Percentiles rank a stretch among this genome's conserved stretches.
Conservation (phyloP, 2,888 invertebrate species). For the Melangyna quadrimaculata region DNA sequence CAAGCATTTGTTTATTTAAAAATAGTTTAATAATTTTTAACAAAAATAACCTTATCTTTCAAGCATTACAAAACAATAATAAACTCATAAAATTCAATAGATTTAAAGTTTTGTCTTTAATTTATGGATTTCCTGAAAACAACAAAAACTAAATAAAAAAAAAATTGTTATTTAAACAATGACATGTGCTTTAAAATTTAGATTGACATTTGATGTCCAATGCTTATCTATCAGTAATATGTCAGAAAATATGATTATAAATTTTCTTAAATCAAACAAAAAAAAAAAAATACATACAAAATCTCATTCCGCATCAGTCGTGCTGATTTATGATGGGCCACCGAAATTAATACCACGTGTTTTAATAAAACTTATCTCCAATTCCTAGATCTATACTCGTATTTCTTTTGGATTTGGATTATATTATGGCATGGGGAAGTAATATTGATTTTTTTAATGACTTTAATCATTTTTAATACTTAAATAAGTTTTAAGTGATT, state of each 20-base stretch:
- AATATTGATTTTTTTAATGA: conserved; percentile 9
- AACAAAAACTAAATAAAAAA: background rate
- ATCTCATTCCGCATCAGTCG: background rate
- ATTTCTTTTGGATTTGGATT: background rate
- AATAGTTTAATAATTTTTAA: background rate
- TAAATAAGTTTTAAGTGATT: background rate
- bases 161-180: background rate
- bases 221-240: conserved; percentile 43
- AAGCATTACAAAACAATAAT: background rate
- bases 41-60: background rate
- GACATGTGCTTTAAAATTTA: conserved; percentile 44
- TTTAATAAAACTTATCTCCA: background rate
- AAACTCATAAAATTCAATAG: background rate
- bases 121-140: conserved; percentile 1
- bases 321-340: background rate
- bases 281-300: too few relatives aligned
- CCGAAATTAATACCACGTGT: background rate
- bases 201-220: conserved; percentile 66
- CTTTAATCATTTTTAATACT: conserved; percentile 1
- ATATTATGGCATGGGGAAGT: background rate
- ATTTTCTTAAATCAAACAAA: background rate
- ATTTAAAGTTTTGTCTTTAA: background rate
- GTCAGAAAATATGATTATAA: conserved; percentile 43
- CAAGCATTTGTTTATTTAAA: too few relatives aligned
- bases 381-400: background rate